Conservation (phyloP, 2,888 invertebrate species). For the Polymixis flavicincta region DNA sequence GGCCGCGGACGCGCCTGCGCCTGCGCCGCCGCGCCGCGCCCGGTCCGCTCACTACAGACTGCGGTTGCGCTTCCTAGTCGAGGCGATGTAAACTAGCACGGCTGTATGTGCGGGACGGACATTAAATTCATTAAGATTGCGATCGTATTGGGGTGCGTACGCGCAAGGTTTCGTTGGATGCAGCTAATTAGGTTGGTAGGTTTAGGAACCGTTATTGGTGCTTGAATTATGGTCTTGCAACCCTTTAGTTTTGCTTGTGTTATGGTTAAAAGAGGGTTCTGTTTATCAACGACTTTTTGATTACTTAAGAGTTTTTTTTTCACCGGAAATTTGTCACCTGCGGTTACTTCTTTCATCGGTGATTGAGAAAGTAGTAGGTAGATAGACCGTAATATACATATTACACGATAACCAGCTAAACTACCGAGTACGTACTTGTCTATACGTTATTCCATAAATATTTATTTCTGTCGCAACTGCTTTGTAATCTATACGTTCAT, state of each 20-base stretch:
- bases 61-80: constrained; percentile 54
- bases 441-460: constrained; percentile 26
- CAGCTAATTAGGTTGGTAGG: constrained; percentile 46
- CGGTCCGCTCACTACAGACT: not conserved
- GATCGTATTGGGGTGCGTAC: constrained; percentile 50
- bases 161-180: constrained; percentile 37
- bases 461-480: constrained; percentile 42
- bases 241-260: constrained; percentile 4
- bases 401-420: constrained; percentile 15
- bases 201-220: constrained; percentile 42
- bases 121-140: constrained; percentile 63
- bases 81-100: constrained; percentile 40
- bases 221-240: not conserved
- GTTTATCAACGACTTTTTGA: not conserved
- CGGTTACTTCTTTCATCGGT: not conserved
- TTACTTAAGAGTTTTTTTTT: not conserved
- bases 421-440: not conserved
- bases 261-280: not conserved
- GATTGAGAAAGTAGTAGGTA: not conserved
- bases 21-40: not conserved
- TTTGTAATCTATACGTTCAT: constrained; percentile 43
- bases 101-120: constrained; percentile 47
- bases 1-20: constrained; percentile 45
- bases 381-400: not conserved
- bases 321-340: not conserved